Evolutionary conservation across 2,113 vertebrate species (phyloP).

Genomic region (Nothocercus julius): DNA sequence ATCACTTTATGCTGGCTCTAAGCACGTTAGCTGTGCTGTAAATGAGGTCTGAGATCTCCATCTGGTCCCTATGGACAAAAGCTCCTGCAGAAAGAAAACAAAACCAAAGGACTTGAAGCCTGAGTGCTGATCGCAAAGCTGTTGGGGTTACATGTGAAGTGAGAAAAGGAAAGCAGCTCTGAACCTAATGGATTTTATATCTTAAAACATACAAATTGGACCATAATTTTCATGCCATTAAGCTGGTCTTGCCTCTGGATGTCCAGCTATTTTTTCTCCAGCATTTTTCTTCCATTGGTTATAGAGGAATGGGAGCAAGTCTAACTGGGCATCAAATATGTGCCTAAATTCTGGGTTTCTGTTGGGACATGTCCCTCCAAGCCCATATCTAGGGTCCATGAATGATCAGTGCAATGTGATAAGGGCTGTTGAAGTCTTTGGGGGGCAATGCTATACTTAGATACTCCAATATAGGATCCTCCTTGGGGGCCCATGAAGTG

Average conservation of each 20-base stretch:
- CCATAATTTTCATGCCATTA: background rate
- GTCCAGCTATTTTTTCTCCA: background rate
- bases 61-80: slow-evolving; percentile 33
- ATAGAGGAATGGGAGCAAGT: background rate
- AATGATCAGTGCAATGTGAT: background rate
- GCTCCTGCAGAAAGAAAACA: background rate
- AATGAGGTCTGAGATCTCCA: slow-evolving; percentile 11
- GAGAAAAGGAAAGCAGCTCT: background rate
- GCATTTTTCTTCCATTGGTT: background rate
- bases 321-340: background rate
- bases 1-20: background rate
- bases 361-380: background rate
- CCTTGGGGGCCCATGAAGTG: fast-evolving
- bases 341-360: background rate
- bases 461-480: background rate
- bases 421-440: background rate
- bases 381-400: background rate
- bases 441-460: background rate
- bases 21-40: background rate
- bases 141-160: background rate
- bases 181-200: background rate
- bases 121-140: background rate
- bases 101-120: background rate
- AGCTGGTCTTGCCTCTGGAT: background rate
- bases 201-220: background rate